These are phyloP conservation scores for Nomada fabriciana DNA, from an alignment of 2,888 invertebrate species.

Conservation along the genomic window DNA sequence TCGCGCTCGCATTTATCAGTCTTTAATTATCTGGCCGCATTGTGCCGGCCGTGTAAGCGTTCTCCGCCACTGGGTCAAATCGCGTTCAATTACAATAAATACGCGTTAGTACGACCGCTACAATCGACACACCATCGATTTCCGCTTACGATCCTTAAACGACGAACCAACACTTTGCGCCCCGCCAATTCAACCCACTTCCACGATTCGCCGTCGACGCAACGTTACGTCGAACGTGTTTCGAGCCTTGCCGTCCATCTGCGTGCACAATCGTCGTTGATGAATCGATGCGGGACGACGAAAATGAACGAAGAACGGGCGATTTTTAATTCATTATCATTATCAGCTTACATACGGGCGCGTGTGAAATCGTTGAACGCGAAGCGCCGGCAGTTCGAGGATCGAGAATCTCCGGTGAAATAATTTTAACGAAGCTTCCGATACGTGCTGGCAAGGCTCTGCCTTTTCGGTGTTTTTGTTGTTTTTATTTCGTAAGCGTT, in stretches of 20 bases:
- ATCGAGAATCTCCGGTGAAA: constrained; percentile 1
- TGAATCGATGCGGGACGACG: not conserved
- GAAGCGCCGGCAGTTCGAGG: constrained; percentile 6
- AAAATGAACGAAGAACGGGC: not conserved
- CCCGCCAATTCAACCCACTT: not conserved
- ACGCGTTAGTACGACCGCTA: constrained; percentile 27
- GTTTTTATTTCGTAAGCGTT: not conserved
- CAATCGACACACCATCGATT: constrained; percentile 52
- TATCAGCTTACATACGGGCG: not conserved
- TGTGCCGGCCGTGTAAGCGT: constrained; percentile 41
- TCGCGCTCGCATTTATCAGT: constrained; percentile 52
- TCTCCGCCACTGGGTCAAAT: constrained; percentile 37
- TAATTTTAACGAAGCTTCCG: constrained; percentile 28
- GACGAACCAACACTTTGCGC: not conserved
- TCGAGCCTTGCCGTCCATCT: too few species aligned
- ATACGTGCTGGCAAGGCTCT: not conserved
- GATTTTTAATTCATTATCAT: constrained; percentile 28
- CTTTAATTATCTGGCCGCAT: constrained; percentile 56
- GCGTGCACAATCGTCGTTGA: not conserved
- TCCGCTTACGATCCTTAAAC: constrained; percentile 36
- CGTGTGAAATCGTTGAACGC: constrained; percentile 5
- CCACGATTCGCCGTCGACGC: not conserved
- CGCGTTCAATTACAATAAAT: constrained; percentile 53
- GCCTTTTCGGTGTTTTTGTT: not conserved
- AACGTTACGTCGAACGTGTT: too few species aligned